Evolutionary conservation across 2,888 invertebrate genomes (phyloP), one percentile per base, ranked within the genome.

Genomic region (Pollenia amentaria): DNA sequence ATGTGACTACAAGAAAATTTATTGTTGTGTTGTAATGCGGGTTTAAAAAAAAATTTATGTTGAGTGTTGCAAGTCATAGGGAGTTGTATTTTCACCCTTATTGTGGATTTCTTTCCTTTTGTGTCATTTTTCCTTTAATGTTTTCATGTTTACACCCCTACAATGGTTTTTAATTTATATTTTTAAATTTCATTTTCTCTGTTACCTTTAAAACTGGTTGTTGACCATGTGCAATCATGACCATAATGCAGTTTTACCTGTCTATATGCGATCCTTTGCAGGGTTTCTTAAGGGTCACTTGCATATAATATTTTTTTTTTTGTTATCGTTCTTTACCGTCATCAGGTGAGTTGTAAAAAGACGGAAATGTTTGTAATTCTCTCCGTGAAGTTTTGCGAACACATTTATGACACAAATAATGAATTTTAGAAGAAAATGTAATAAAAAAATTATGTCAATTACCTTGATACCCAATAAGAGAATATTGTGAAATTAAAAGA

Each of bases 101-200:
- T 72, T 78, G 72, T 78, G 77, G 83, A 72, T 65, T 64, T 10
- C 29, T 11, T 55, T 65, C 14, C 12, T 46, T 53, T 16, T n/a
- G 60, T 67, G 42, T 44, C 3, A 16, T 42, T 76, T 76, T 10
- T 60, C 53, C 16, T 60, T 78, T 67, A 65, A 60, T 67, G 73
- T 67, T 67, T 60, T 77, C 55, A 44, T 75, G 81, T 82, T 65
- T 65, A 69, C 76, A 82, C 69, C 82, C 75, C 67, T 69, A 38
- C 67, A 69, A 76, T 69, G 51, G 29, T 29, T 44, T 76, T 75
- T 29, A 75, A 67, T 75, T 60, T 72, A 38, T 64, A 48, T 38
- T 16, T 42, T 40, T 40, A 29, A 29, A 29, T 29, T 29, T 29
- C 29, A 44, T 48, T 38, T 16, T n/a, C 7, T 18, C 42, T 60